phyloP scores from a whole-genome alignment of 2,888 invertebrate species.

The Microchrysa polita region DNA sequence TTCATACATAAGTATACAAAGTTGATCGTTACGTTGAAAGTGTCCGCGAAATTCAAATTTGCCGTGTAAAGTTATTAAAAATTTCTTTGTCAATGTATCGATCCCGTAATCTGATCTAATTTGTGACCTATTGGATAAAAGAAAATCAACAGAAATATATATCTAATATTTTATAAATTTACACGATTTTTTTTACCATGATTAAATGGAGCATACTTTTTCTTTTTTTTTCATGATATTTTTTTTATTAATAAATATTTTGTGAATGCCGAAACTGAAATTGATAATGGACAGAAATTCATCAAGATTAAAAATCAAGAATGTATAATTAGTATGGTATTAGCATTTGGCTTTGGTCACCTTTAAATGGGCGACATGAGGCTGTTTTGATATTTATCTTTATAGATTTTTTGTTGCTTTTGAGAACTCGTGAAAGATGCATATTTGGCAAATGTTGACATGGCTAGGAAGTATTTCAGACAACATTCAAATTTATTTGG shows the following conservation, averaged over 20 bases:
- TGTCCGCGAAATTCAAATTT: background rate
- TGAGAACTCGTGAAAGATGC: background rate
- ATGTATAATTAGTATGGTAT: background rate
- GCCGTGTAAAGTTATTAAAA: background rate
- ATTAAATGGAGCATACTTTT: background rate
- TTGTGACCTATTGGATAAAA: background rate
- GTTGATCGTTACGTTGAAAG: background rate
- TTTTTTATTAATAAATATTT: background rate
- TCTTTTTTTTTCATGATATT: background rate
- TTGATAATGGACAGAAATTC: background rate
- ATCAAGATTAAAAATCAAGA: constrained; percentile 4
- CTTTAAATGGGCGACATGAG: background rate
- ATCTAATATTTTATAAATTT: background rate
- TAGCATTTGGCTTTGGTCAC: background rate
- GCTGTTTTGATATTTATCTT: background rate
- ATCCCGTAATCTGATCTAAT: constrained; percentile 11
- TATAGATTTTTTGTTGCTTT: background rate
- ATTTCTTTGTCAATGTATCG: background rate
- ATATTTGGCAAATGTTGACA: background rate
- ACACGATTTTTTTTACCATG: background rate
- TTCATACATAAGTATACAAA: too few relatives aligned
- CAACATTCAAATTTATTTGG: background rate
- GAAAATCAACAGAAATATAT: background rate
- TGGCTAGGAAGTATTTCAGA: background rate
- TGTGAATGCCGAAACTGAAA: background rate